Base-by-base conservation (phyloP, 1,140 invertebrate species). In the Eueides isabella region DNA sequence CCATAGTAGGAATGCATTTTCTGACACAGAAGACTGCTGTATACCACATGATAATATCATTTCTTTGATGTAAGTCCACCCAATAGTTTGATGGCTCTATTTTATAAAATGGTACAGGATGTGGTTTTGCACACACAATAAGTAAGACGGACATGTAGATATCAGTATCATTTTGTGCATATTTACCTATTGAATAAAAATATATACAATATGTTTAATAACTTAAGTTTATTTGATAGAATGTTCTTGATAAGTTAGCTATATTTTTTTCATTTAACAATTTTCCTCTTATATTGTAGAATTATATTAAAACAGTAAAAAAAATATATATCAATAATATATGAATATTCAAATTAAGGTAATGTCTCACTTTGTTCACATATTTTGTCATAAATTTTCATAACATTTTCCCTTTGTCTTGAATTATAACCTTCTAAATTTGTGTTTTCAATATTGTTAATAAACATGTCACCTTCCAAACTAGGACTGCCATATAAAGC, bases 1-100 rank as follows among this genome's bases (percentile, higher is more conserved):
- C 82, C 33, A 80, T 85, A 29, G 87, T 91, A 19, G 91, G 85
- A 72, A 92, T 88, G 78, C 91, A 93, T 81, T 90, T 93, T 26
- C 90, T 78, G 0, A 93, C 72, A 76, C 81, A 85, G 71, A 93
- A 93, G 1, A 93, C 89, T 61, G 90, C 83, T 28, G 89, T 90
- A 64, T 84, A 88, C 89, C 86, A 89, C 23, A 93, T 90, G 70
- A 89, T 83, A 69, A 85, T 80, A 71, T 93, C 91, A 68, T 70
- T 87, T 61, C 75, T 79, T 67, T 84, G 72, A 72, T 93, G 91
- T 5, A 93, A 77, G 63, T 93, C 90, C 9, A 90, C 5, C 91
- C 91, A 93, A 79, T 90, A 80, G 35, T 88, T 70, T 5, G 84
- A 79, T 31, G 90, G 88, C 78, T 87, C 75, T 2, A 91, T 68